Evolutionary conservation across 1,140 invertebrate species (phyloP).

Genomic region (Melitaea cinxia): DNA sequence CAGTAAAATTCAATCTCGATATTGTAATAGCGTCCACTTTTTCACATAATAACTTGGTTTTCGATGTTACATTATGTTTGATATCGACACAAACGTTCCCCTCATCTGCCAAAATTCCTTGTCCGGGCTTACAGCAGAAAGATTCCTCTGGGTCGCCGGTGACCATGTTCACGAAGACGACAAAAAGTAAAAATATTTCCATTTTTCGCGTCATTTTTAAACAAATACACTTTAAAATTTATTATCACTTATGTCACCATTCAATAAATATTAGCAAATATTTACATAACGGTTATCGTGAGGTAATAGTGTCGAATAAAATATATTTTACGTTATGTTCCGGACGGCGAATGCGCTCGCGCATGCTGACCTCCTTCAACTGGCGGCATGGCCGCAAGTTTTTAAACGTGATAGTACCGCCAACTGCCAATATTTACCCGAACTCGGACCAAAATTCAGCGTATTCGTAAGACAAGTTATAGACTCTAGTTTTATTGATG

Average conservation of each 20-base stretch:
- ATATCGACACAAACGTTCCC: slow-evolving; percentile 17
- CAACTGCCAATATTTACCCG: too few relatives aligned
- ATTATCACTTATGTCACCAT: slow-evolving; percentile 7
- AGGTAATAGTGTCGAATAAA: background rate
- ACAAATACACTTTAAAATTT: background rate
- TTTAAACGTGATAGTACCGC: too few relatives aligned
- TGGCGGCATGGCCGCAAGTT: too few relatives aligned
- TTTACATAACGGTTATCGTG: background rate
- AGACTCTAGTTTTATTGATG: too few relatives aligned
- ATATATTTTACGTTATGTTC: background rate
- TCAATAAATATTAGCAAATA: background rate
- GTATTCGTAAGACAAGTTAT: too few relatives aligned
- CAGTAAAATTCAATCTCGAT: background rate
- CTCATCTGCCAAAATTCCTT: slow-evolving; percentile 5
- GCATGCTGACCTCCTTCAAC: slow-evolving; percentile 3
- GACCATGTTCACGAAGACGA: background rate
- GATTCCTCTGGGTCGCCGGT: slow-evolving; percentile 4
- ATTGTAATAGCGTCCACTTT: background rate
- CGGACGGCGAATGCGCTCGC: slow-evolving; percentile 19
- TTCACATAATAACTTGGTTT: slow-evolving; percentile 6
- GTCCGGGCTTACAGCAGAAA: slow-evolving; percentile 26
- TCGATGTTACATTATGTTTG: slow-evolving; percentile 8
- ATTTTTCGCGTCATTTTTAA: slow-evolving; percentile 1
- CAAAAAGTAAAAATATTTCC: slow-evolving; percentile 3
- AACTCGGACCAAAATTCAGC: too few relatives aligned